Base-by-base conservation (phyloP, 2,888 invertebrate genomes). In the Drosophila kokeensis region DNA sequence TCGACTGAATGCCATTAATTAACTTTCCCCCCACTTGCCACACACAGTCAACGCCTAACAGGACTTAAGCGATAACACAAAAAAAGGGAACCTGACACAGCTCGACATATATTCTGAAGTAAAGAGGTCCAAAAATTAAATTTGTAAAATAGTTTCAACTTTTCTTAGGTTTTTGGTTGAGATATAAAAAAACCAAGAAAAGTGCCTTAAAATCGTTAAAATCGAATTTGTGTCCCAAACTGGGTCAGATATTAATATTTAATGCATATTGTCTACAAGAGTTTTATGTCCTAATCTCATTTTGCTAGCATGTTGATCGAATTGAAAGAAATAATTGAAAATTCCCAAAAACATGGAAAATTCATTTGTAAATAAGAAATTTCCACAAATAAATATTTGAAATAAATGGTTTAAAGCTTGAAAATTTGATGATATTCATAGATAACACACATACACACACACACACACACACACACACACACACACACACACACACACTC, bases 1-100 rank as follows among this genome's bases (percentile, higher is more conserved):
- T 77, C 76, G 79, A 69, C 76, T 75, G 82, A 88, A 86, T 81
- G 88, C 62, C 83, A 87, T 90, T 90, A 88, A 90, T 87, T 90
- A 82, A 78, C 73, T 85, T 76, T 68, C 64, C 65, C 61, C 24
- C 67, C 24, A 24, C 24, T 24, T 24, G 0, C 24, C 24, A 24
- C 24, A 15, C 24, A 53, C 50, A 27, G 29, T 32, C 45, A 45
- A 50, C n/a, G 70, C 59, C 53, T 72, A 27, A 53, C 58, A 40
- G 68, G n/a, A 27, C 21, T 53, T 29, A 10, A 29, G 8, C 38
- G 15, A 69, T n/a, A 21, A 13, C 7, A 30, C 21, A 18, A 52
- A 24, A 24, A 32, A 32, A 48, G 29, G 27, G 11, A 32, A 65
- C 34, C 24, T 30, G 24, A 32, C 15, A 24, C 13, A 21, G 30